Conservation (phyloP, 2,113 vertebrate species). For the Hippocampus barbouri region DNA sequence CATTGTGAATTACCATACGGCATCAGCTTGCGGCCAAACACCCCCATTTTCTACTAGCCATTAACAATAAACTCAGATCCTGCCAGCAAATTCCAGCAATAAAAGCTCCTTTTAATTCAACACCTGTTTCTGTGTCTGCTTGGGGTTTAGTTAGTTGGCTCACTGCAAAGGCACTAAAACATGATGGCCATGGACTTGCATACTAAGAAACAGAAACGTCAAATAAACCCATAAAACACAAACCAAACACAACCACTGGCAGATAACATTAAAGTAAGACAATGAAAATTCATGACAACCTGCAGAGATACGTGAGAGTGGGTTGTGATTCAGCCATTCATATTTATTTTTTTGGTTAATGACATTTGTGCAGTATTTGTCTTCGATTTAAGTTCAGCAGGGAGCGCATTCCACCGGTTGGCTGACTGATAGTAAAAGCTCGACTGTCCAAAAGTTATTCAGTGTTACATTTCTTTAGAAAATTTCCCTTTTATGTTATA, state of each 20-base stretch:
- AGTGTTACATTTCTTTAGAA: not conserved
- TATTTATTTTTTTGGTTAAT: too few relatives aligned
- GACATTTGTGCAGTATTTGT: too few relatives aligned
- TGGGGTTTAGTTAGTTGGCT: constrained; percentile 1
- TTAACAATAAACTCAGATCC: not conserved
- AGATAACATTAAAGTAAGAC: not conserved
- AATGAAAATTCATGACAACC: not conserved
- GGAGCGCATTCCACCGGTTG: too few relatives aligned
- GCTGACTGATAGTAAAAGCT: too few relatives aligned
- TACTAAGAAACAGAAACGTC: not conserved
- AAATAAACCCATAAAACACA: not conserved
- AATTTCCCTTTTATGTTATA: not conserved
- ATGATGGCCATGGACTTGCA: constrained; percentile 2
- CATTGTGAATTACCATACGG: not conserved
- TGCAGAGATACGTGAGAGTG: not conserved
- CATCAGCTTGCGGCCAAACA: not conserved
- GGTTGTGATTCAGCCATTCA: not conserved
- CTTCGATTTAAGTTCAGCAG: too few relatives aligned
- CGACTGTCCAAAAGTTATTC: not conserved
- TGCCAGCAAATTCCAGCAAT: constrained; percentile 1
- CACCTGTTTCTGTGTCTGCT: constrained; percentile 3
- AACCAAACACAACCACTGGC: not conserved
- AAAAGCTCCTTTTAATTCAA: constrained; percentile 6
- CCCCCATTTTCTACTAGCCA: not conserved
- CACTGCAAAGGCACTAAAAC: constrained; percentile 6